A percentile compares a stretch with the other conserved stretches of the same genome.
Evolutionary conservation across 2,113 vertebrate species (phyloP).

Genomic region (Pongo abelii): DNA sequence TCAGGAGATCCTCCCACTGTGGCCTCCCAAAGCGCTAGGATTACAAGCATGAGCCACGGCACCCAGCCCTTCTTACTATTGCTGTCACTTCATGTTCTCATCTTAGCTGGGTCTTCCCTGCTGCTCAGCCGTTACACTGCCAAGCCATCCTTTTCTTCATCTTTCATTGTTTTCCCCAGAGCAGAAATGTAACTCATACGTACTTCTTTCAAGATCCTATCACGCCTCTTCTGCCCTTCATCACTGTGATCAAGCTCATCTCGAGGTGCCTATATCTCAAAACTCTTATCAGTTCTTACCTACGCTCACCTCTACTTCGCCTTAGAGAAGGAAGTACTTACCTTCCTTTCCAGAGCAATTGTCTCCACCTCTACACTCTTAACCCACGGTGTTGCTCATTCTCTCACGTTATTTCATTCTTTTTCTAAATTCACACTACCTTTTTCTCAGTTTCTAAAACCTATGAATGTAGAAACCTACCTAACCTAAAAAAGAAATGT

Average conservation of each 20-base stretch:
- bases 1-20: too few relatives aligned
- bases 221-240: neutral
- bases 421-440: neutral
- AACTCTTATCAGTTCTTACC: neutral
- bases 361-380: neutral
- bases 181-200: neutral
- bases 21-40: too few relatives aligned
- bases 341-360: neutral
- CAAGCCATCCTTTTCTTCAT: neutral
- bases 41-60: too few relatives aligned
- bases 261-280: neutral
- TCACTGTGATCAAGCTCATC: neutral
- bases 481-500: neutral
- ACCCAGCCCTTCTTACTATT: neutral
- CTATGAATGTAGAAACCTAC: neutral
- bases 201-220: neutral
- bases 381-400: neutral
- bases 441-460: slow-evolving; percentile 17
- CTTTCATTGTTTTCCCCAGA: neutral
- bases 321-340: neutral
- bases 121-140: neutral
- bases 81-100: neutral
- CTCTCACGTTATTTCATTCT: neutral
- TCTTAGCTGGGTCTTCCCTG: neutral
- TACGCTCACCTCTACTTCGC: neutral